Evolutionary conservation across 2,888 invertebrate genomes (phyloP).

Genomic region (Drosophila birchii): DNA sequence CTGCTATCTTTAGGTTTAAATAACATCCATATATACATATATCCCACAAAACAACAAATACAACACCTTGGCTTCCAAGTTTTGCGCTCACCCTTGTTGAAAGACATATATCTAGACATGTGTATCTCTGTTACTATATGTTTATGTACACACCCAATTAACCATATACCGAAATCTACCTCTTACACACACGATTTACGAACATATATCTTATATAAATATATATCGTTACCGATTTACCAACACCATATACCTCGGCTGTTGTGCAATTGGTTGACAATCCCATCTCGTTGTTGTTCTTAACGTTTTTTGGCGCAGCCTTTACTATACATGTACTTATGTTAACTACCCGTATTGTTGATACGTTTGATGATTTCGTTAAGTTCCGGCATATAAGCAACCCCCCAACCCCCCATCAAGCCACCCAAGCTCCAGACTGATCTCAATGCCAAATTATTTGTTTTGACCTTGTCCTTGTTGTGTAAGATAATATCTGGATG

Average conservation of each 20-base stretch:
- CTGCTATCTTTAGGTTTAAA: conserved; percentile 43
- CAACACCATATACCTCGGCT: conserved; percentile 61
- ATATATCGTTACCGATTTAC: conserved; percentile 41
- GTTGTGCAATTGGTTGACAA: conserved; percentile 65
- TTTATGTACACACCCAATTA: conserved; percentile 44
- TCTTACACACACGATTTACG: conserved; percentile 38
- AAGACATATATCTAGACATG: conserved; percentile 40
- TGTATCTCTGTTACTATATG: conserved; percentile 52
- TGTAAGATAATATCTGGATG: conserved; percentile 63
- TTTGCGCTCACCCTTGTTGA: conserved; percentile 65
- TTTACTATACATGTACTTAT: conserved; percentile 34
- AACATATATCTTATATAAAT: conserved; percentile 17
- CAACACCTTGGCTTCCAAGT: conserved; percentile 68
- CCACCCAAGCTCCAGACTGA: conserved; percentile 3
- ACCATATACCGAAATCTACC: conserved; percentile 40
- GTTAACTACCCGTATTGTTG: conserved; percentile 58
- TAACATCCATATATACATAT: conserved; percentile 31
- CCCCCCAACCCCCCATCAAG: conserved; percentile 21
- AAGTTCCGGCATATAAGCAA: conserved; percentile 47
- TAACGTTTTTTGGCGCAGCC: conserved; percentile 60
- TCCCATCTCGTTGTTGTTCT: conserved; percentile 67
- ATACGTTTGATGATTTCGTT: conserved; percentile 66
- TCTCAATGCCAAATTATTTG: conserved; percentile 16
- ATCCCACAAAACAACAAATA: conserved; percentile 30
- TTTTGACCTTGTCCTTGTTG: conserved; percentile 49